Percentiles rank a stretch among this genome's conserved stretches.
Evolutionary conservation across 1,140 invertebrate genomes (phyloP).

Genomic region (Nebria ingens): DNA sequence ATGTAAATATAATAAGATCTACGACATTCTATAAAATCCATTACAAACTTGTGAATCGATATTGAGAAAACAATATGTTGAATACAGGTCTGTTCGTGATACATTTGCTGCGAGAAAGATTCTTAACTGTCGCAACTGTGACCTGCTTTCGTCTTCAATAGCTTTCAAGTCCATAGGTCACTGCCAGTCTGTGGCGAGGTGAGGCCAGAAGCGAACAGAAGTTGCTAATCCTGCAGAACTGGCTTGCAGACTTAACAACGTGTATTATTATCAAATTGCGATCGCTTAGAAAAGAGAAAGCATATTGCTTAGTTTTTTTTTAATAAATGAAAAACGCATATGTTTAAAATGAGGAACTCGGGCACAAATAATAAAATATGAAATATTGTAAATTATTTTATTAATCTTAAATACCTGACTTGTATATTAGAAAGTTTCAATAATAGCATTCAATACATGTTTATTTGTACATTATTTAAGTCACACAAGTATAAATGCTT

Average conservation of each 20-base stretch:
- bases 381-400: no score
- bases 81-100: background rate
- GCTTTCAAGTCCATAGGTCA: conserved; percentile 9
- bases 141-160: conserved; percentile 8
- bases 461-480: background rate
- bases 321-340: no score
- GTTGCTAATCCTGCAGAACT: background rate
- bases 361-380: background rate
- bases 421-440: background rate
- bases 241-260: background rate
- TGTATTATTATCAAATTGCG: background rate
- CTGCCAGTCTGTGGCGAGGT: background rate
- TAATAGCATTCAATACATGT: background rate
- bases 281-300: background rate
- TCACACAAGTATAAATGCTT: background rate
- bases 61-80: no score
- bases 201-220: background rate
- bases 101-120: background rate
- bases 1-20: no score
- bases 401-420: background rate
- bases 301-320: background rate
- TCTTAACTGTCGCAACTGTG: background rate
- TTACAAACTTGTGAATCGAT: no score
- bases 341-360: no score
- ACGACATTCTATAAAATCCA: no score